Conservation (phyloP, 2,113 vertebrate species). For the Psilopsiagon aymara region DNA sequence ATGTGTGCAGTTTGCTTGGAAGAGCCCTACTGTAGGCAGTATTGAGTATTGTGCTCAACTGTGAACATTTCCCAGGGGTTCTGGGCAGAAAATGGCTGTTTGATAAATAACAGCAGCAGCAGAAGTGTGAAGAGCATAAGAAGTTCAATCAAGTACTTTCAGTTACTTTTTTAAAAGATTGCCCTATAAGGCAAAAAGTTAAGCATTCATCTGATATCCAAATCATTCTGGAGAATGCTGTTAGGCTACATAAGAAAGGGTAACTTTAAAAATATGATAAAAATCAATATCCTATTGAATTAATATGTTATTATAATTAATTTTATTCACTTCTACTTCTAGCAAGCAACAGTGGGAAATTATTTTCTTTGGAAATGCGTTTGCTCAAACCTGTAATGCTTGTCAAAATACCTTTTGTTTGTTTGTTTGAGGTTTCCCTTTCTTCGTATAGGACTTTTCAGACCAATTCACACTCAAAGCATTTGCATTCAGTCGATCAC, state of each 20-base stretch:
- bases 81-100: constrained; percentile 17
- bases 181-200: background rate
- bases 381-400: background rate
- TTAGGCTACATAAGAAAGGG: background rate
- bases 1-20: background rate
- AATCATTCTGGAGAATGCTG: background rate
- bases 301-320: background rate
- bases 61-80: background rate
- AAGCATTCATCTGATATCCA: background rate
- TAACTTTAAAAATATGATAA: background rate
- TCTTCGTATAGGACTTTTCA: background rate
- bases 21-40: background rate
- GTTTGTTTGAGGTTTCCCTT: background rate
- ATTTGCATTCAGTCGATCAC: background rate
- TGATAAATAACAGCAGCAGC: constrained; percentile 12
- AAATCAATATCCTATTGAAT: background rate
- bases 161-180: constrained; percentile 4
- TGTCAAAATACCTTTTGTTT: background rate
- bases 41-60: background rate
- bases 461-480: background rate
- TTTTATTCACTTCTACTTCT: background rate
- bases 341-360: background rate
- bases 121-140: constrained; percentile 4
- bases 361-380: background rate
- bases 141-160: constrained; percentile 38